Conservation (phyloP, 2,888 invertebrate species). For the Drosophila acutilabella region DNA sequence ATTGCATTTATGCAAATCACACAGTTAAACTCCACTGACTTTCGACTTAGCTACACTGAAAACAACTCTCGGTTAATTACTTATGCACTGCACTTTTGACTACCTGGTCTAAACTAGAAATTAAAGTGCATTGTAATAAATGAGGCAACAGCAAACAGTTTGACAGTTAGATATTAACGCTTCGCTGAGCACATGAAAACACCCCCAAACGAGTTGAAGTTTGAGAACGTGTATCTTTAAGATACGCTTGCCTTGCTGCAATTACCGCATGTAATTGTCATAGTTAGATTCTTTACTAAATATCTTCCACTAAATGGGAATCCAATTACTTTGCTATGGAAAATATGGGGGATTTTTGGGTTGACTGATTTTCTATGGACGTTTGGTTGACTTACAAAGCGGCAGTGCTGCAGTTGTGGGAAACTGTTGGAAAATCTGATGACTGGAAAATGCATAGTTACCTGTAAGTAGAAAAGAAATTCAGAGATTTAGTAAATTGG, state of each 20-base stretch:
- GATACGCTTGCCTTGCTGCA: conserved; percentile 70
- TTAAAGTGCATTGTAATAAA: conserved; percentile 44
- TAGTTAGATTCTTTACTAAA: conserved; percentile 9
- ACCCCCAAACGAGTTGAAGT: conserved; percentile 22
- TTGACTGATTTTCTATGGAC: background rate
- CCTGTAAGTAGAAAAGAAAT: conserved; percentile 49
- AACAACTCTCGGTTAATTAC: conserved; percentile 15
- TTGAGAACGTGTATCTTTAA: conserved; percentile 50
- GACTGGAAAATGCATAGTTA: conserved; percentile 49
- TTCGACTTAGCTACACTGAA: background rate
- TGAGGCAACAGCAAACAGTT: conserved; percentile 25
- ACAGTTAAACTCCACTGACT: background rate
- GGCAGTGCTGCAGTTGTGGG: conserved; percentile 23
- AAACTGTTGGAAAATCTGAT: conserved; percentile 7
- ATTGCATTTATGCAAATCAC: conserved; percentile 1
- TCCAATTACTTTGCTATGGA: conserved; percentile 57
- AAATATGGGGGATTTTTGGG: conserved; percentile 30
- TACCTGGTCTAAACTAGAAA: background rate
- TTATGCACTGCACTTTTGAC: conserved; percentile 27
- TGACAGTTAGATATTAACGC: conserved; percentile 43
- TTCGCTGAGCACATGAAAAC: conserved; percentile 50
- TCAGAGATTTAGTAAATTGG: background rate
- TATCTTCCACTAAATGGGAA: conserved; percentile 30
- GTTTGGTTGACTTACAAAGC: conserved; percentile 55
- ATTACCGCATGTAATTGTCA: conserved; percentile 49